Evolutionary conservation across 1,140 invertebrate genomes (phyloP).

Genomic region (Trachymyrmex cornetzi): DNA sequence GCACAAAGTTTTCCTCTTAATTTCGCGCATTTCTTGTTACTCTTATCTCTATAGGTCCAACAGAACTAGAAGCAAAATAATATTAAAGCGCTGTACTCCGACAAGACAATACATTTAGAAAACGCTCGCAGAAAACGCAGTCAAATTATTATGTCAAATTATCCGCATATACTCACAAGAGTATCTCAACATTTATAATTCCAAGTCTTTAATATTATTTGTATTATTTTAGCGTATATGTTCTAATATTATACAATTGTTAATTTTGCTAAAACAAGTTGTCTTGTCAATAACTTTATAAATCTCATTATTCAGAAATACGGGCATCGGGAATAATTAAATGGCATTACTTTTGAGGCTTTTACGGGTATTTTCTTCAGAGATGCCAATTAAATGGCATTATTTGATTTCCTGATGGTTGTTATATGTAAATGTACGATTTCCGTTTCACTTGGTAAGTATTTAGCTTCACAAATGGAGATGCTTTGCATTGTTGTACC

Average conservation of each 20-base stretch:
- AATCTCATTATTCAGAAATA: background rate
- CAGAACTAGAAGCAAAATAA: background rate
- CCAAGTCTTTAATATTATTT: background rate
- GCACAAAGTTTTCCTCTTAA: slow-evolving; percentile 46
- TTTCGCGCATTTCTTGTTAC: slow-evolving; percentile 5
- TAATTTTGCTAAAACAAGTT: background rate
- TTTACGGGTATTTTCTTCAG: no score
- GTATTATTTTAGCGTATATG: background rate
- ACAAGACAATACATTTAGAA: slow-evolving; percentile 8
- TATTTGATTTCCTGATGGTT: slow-evolving; percentile 3
- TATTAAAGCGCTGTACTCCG: background rate
- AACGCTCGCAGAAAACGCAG: background rate
- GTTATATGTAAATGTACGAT: slow-evolving; percentile 39
- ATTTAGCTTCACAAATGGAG: slow-evolving; percentile 35
- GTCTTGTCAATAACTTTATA: background rate
- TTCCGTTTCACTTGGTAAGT: slow-evolving; percentile 36
- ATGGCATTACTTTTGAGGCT: background rate
- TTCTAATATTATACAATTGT: background rate
- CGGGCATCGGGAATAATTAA: background rate
- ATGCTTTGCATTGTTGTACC: slow-evolving; percentile 16
- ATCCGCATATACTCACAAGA: background rate
- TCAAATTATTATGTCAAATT: background rate
- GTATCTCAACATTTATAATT: background rate
- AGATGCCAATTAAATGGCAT: slow-evolving; percentile 20
- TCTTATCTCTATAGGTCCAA: slow-evolving; percentile 28